Conservation (phyloP, 2,113 vertebrate genomes). For the Phocoena phocoena region DNA sequence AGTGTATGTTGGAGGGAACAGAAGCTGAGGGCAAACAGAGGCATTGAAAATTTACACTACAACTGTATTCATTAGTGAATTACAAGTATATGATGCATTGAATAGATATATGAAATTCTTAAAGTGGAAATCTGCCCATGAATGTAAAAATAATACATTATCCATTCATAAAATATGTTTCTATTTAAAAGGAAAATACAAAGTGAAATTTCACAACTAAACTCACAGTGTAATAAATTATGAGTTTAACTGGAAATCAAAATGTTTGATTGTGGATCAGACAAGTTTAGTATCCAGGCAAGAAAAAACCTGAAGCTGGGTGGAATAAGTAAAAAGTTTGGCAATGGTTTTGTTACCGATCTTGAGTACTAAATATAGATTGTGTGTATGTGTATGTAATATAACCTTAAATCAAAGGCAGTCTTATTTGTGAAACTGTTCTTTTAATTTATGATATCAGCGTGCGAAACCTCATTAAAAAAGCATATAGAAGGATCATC, state of each 20-base stretch:
- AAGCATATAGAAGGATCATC: constrained; percentile 11
- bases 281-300: constrained; percentile 7
- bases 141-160: background rate
- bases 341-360: constrained; percentile 46
- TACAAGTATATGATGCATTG: background rate
- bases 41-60: background rate
- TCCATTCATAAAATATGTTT: background rate
- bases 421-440: constrained; percentile 39
- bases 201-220: constrained; percentile 11
- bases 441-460: constrained; percentile 55
- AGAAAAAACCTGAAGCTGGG: constrained; percentile 51
- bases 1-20: background rate
- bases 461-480: constrained; percentile 46
- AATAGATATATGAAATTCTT: background rate
- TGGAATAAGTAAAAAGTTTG: constrained; percentile 6
- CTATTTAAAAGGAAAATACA: background rate
- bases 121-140: background rate
- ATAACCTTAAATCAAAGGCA: constrained; percentile 54
- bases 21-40: background rate
- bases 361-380: constrained; percentile 45
- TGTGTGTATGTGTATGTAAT: background rate
- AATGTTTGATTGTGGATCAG: background rate
- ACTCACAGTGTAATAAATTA: background rate
- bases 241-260: background rate
- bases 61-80: background rate